Conservation (phyloP, 2,113 vertebrate genomes). For the Callithrix jacchus region DNA sequence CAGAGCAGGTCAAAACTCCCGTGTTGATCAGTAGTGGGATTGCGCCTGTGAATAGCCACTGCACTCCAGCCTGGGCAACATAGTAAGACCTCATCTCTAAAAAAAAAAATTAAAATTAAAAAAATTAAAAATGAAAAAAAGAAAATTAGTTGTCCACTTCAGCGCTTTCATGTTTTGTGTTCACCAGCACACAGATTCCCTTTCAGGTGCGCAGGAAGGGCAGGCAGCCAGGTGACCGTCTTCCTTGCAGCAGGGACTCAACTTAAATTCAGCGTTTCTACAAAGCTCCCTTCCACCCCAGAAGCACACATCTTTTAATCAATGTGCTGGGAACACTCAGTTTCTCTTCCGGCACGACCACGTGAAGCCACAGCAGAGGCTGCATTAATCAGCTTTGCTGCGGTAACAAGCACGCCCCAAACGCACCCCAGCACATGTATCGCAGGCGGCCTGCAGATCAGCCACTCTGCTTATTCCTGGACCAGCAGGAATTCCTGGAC, state of each 20-base stretch:
- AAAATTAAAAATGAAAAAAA: no score
- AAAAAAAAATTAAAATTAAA: no score
- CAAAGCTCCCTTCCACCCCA: neutral
- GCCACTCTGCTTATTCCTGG: neutral
- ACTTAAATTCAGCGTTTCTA: no score
- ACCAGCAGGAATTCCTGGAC: no score
- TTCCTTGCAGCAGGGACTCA: neutral
- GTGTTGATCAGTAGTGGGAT: no score
- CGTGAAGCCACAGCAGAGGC: neutral
- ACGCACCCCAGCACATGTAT: fast-evolving
- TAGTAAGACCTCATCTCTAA: no score
- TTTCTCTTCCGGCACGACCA: no score
- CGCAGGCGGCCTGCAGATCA: neutral
- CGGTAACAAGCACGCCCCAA: neutral
- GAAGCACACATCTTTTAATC: neutral
- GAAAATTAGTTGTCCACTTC: neutral
- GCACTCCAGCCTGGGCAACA: no score
- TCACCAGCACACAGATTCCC: no score
- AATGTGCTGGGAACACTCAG: neutral
- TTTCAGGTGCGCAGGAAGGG: neutral
- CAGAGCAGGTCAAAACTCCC: no score
- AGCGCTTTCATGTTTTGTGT: neutral
- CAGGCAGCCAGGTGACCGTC: neutral
- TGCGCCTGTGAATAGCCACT: no score
- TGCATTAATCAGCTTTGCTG: neutral